phyloP scores from a whole-genome alignment of 2,888 invertebrate species.

The Leptopilina myrica region DNA sequence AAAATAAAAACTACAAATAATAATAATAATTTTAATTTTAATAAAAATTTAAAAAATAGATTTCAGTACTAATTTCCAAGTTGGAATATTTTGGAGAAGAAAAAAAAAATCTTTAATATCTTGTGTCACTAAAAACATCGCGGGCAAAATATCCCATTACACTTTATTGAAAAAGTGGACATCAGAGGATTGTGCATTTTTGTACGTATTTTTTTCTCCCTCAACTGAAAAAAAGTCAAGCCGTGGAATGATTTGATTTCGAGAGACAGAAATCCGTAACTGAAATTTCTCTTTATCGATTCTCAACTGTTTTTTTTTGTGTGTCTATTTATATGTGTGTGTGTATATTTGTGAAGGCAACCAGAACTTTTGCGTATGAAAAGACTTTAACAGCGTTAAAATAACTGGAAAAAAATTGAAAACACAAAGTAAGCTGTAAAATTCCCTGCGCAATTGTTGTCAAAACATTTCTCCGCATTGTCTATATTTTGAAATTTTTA shows the following conservation, averaged over 20 bases:
- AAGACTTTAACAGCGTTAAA: neutral
- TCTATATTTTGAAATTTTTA: no score
- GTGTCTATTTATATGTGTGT: neutral
- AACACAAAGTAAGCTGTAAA: no score
- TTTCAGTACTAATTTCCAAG: no score
- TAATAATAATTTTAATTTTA: no score
- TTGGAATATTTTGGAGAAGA: neutral
- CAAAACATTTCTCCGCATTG: no score
- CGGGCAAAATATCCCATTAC: slow-evolving; percentile 30
- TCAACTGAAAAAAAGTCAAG: neutral
- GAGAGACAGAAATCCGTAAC: slow-evolving; percentile 6
- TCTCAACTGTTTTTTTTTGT: no score
- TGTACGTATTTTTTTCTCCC: slow-evolving; percentile 11
- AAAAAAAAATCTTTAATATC: neutral
- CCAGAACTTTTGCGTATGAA: neutral
- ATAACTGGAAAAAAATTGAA: neutral
- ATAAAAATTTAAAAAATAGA: no score
- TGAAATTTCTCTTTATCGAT: neutral
- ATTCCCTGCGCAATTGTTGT: no score
- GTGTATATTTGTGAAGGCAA: neutral
- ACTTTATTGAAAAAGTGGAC: slow-evolving; percentile 8
- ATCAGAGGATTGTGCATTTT: slow-evolving; percentile 21
- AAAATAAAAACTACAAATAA: no score
- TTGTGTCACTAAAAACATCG: neutral
- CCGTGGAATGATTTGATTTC: slow-evolving; percentile 24